phyloP scores from a whole-genome alignment of 2,113 vertebrate genomes.

The Mus pahari region DNA sequence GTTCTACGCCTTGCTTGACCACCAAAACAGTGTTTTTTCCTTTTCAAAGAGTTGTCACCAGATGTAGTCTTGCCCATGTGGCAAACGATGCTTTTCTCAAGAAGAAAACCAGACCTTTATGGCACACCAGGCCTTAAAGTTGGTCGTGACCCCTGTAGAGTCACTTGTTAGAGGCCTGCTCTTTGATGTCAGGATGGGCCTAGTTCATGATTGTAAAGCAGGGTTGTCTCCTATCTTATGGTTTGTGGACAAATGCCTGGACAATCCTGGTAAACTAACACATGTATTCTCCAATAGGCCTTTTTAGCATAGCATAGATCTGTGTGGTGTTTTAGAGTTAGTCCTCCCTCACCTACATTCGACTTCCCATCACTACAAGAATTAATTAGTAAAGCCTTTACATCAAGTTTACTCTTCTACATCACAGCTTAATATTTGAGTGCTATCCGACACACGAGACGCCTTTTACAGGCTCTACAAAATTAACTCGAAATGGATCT shows the following conservation, averaged over 20 bases:
- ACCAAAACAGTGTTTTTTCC: too few relatives aligned
- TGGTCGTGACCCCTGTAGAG: neutral
- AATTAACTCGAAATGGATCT: neutral
- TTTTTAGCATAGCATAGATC: neutral
- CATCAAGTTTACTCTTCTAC: neutral
- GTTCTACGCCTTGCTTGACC: too few relatives aligned
- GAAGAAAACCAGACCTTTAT: neutral
- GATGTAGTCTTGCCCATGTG: too few relatives aligned
- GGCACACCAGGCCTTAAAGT: neutral
- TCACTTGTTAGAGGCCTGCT: neutral
- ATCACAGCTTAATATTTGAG: neutral
- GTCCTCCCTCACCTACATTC: neutral
- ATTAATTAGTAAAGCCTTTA: neutral
- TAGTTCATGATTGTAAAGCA: neutral
- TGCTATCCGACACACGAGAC: neutral
- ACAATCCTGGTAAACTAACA: neutral
- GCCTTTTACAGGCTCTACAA: neutral
- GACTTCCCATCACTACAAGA: neutral
- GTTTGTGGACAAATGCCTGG: neutral
- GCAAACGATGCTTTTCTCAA: neutral
- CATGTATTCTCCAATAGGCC: neutral
- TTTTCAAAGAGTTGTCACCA: neutral
- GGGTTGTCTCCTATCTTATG: neutral
- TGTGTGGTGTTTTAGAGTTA: neutral
- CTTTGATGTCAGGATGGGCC: neutral